Base-by-base conservation (phyloP, 2,113 vertebrate genomes). In the Lycaon pictus region DNA sequence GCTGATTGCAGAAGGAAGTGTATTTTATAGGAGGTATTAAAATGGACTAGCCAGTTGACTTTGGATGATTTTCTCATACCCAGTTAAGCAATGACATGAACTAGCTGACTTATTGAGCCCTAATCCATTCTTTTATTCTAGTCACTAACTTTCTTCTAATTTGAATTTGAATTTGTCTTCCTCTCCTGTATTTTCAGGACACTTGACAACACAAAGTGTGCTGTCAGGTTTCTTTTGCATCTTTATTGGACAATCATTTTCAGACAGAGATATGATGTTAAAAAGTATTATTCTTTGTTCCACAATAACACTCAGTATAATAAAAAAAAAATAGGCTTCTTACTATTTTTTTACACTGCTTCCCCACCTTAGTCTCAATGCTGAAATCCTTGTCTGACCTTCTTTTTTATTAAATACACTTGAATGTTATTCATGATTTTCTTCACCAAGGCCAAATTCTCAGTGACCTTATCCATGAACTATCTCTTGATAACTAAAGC, bases 361-460 rank as follows among this genome's bases (percentile, higher is more conserved):
- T 92, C 7, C 10, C 11, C 5, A 32, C 56, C 56, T 80, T 80
- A 80, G 86, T 96, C 25, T 94, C 74, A 83, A 43, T 74, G 53
- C n/a, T 63, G 32, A 94, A 90, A 62, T 80, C 58, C 58, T 95
- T 89, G 22, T 56, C 32, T 95, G 63, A 87, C 9, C 3, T 77
- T 96, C 63, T 86, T 95, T 69, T 63, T 80, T 92, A 72, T 87
- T 77, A 90, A 81, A 83, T 60, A 48, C 7, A 87, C 56, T 84
- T 95, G 82, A 95, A 88, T 37, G 35, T 62, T 88, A 55, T 43
- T 88, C 23, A 77, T 88, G 43, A 77, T 81, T 94, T 87, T 93
- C 85, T 94, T 96, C 81, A 94, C 58, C 56, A 95, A 94, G 76
- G 37, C 29, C 65, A 93, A 77, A 91, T 86, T 91, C 27, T 90